Conservation (phyloP, 2,113 vertebrate genomes). For the Hepsetus odoe region DNA sequence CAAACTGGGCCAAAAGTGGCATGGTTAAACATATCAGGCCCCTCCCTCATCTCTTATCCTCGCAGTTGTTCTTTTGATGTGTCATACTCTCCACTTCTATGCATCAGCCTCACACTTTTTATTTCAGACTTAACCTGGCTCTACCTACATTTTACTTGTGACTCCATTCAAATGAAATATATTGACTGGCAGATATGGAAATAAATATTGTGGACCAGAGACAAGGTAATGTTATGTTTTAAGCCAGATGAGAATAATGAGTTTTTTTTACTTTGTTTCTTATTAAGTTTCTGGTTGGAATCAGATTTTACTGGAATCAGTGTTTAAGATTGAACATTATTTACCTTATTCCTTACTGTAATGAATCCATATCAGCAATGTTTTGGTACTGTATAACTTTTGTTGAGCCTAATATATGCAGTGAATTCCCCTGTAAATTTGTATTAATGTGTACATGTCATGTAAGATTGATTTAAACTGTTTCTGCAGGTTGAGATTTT, state of each 20-base stretch:
- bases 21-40: constrained; percentile 18
- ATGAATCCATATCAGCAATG: constrained; percentile 46
- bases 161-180: constrained; percentile 7
- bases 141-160: constrained; percentile 37
- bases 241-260: background rate
- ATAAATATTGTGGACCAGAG: constrained; percentile 27
- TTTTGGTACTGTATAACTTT: constrained; percentile 40
- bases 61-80: constrained; percentile 53
- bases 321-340: background rate
- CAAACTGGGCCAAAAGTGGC: constrained; percentile 35
- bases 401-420: constrained; percentile 42
- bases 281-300: background rate
- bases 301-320: too few relatives aligned
- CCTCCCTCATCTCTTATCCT: constrained; percentile 63
- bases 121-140: constrained; percentile 22
- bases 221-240: background rate
- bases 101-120: constrained; percentile 22
- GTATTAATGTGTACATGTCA: constrained; percentile 60
- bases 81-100: constrained; percentile 56
- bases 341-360: constrained; percentile 46
- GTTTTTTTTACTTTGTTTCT: background rate
- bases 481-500: constrained; percentile 32
- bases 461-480: constrained; percentile 49
- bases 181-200: background rate
- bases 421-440: constrained; percentile 59